These are phyloP conservation scores for Acrossocheilus wenchowensis DNA, from an alignment of 2,797 vertebrate species.

Conservation along the genomic window DNA sequence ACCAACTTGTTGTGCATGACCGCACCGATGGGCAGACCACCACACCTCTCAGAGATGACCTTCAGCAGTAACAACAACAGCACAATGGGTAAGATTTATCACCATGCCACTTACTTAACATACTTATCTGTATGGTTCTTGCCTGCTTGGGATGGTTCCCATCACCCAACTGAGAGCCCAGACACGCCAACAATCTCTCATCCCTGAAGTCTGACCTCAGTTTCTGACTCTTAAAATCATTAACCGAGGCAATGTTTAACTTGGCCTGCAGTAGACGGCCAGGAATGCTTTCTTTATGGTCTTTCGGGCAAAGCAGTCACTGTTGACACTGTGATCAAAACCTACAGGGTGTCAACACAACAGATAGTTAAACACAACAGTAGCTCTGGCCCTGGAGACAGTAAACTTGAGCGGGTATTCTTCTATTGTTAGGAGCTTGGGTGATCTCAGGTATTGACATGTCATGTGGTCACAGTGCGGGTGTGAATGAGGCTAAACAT, in stretches of 20 bases:
- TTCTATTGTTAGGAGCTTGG: neutral
- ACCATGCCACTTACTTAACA: neutral
- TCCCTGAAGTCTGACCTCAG: constrained; percentile 64
- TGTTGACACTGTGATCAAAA: constrained; percentile 48
- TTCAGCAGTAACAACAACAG: constrained; percentile 51
- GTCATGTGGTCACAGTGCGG: neutral
- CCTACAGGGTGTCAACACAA: constrained; percentile 27
- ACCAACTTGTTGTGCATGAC: neutral
- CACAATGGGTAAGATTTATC: constrained; percentile 32
- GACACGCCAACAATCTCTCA: constrained; percentile 60
- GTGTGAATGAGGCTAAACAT: constrained; percentile 3
- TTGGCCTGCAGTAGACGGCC: constrained; percentile 21
- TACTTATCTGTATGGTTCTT: neutral
- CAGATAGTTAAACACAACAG: constrained; percentile 21
- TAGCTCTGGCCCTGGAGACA: constrained; percentile 2
- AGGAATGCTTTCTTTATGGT: constrained; percentile 60
- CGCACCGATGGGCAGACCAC: constrained; percentile 44
- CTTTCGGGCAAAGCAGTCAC: constrained; percentile 20
- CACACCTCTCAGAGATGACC: constrained; percentile 52
- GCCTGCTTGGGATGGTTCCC: neutral
- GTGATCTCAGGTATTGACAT: neutral
- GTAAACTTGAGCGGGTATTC: constrained; percentile 7
- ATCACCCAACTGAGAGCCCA: neutral
- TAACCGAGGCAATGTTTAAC: constrained; percentile 77
- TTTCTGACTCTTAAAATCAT: constrained; percentile 68